Evolutionary conservation across 2,113 vertebrate genomes (phyloP), one percentile per base, ranked within the genome.

Genomic region (Progne subis): DNA sequence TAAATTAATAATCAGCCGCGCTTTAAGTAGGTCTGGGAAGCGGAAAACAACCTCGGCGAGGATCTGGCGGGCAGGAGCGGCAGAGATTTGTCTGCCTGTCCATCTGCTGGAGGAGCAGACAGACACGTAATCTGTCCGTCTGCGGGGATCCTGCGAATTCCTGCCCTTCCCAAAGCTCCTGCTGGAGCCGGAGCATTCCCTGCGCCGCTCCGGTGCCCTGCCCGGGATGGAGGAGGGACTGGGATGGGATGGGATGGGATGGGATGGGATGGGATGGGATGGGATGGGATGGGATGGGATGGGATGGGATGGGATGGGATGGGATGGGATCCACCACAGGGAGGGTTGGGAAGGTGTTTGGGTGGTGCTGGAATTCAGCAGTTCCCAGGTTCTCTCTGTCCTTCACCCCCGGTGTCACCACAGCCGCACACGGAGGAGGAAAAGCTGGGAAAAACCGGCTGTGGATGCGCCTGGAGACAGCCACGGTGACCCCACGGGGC

Each of bases 21-120:
- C 25, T 28, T 85, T 69, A 95, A 94, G 88, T 82, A 93, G 94
- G 94, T 89, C 92, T 91, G 88, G 70, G 28, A 55, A 93, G 79
- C 15, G 82, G 94, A 91, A 88, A 95, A 94, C 34, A 84, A 88
- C 92, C 57, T 71, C 82, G 5, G 3, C 52, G 0, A 53, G 68
- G 76, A 80, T 41, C 71, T 3, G 3, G 31, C 5, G 31, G 86
- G 65, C 50, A 15, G 65, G 2, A 60, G 80, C 61, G 1, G 78
- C 13, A 18, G 76, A 84, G 88, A 94, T 94, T 83, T 95, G 85
- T 82, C 88, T 82, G 84, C 68, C 78, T 6, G 92, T 95, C 94
- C 96, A 94, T 93, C 94, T 94, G 95, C 90, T 15, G 5, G 68
- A 23, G 85, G 59, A 59, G 92, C 87, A 28, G 78, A 4, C 79